phyloP scores from a whole-genome alignment of 2,888 invertebrate genomes.

The Drosophila eohydei region DNA sequence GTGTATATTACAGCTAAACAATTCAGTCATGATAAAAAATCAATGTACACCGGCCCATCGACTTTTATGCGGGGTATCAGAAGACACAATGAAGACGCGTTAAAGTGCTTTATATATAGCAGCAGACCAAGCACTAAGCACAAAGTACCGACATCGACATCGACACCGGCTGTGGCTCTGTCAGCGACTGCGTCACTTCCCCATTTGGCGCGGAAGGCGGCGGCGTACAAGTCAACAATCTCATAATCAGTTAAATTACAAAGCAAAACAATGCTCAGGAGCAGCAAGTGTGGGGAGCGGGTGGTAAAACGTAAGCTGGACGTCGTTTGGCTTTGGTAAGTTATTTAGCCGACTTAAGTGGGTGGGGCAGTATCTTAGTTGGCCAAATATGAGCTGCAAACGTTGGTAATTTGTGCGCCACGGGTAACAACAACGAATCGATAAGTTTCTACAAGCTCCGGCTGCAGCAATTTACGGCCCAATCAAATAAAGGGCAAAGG shows the following conservation, averaged over 20 bases:
- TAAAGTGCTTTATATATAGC: slow-evolving; percentile 57
- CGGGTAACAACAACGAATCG: slow-evolving; percentile 37
- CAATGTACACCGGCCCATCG: neutral
- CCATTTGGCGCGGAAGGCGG: slow-evolving; percentile 25
- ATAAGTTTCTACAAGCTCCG: slow-evolving; percentile 41
- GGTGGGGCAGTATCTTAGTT: slow-evolving; percentile 24
- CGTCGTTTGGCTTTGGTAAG: slow-evolving; percentile 39
- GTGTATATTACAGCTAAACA: neutral
- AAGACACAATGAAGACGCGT: slow-evolving; percentile 49
- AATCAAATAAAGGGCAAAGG: slow-evolving; percentile 66
- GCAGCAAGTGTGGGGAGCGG: neutral
- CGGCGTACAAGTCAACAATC: slow-evolving; percentile 74
- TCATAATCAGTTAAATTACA: slow-evolving; percentile 79
- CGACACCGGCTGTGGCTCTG: slow-evolving; percentile 24
- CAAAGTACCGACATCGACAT: slow-evolving; percentile 34
- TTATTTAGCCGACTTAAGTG: slow-evolving; percentile 51
- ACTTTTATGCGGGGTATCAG: slow-evolving; percentile 16
- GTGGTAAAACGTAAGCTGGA: slow-evolving; percentile 13
- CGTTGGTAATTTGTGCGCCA: slow-evolving; percentile 32
- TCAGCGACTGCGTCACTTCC: slow-evolving; percentile 37
- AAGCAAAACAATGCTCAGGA: slow-evolving; percentile 47
- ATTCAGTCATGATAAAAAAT: neutral
- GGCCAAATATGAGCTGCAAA: slow-evolving; percentile 43
- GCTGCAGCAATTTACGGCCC: slow-evolving; percentile 59
- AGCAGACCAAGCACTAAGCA: slow-evolving; percentile 34